Conservation (phyloP, 2,888 invertebrate species). For the Aphodius granarius region DNA sequence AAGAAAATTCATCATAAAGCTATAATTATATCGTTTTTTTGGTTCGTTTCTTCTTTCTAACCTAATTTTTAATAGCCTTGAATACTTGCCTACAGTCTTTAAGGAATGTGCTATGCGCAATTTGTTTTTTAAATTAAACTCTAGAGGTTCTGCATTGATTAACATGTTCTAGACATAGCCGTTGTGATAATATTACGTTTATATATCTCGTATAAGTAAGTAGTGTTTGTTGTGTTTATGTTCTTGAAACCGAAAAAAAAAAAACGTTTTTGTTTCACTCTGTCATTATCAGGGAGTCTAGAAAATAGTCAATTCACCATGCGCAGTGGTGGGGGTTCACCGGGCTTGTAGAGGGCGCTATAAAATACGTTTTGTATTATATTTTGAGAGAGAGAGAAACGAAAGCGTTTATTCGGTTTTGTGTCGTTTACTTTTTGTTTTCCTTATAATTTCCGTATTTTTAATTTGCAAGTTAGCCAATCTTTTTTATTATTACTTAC, state of each 20-base stretch:
- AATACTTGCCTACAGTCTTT: background rate
- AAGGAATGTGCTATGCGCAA: conserved; percentile 32
- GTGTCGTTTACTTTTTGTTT: background rate
- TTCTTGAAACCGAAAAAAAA: background rate
- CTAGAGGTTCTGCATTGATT: conserved; percentile 44
- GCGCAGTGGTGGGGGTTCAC: too few species aligned
- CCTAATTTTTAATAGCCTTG: background rate
- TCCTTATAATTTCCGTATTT: background rate
- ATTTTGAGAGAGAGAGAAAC: background rate
- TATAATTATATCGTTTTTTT: background rate
- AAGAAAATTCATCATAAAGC: background rate
- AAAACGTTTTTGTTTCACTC: background rate
- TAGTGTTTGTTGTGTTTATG: background rate
- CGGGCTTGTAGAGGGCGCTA: too few species aligned
- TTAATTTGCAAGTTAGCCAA: conserved; percentile 12
- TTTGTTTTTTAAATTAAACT: conserved; percentile 6
- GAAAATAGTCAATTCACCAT: too few species aligned
- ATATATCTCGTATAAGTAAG: background rate
- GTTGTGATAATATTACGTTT: background rate
- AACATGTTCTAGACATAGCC: conserved; percentile 41
- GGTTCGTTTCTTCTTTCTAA: background rate
- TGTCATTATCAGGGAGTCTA: too few species aligned
- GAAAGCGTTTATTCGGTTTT: background rate
- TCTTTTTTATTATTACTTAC: background rate
- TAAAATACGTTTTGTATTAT: background rate